phyloP scores from a whole-genome alignment of 2,888 invertebrate species.

The Hypomecis punctinalis region DNA sequence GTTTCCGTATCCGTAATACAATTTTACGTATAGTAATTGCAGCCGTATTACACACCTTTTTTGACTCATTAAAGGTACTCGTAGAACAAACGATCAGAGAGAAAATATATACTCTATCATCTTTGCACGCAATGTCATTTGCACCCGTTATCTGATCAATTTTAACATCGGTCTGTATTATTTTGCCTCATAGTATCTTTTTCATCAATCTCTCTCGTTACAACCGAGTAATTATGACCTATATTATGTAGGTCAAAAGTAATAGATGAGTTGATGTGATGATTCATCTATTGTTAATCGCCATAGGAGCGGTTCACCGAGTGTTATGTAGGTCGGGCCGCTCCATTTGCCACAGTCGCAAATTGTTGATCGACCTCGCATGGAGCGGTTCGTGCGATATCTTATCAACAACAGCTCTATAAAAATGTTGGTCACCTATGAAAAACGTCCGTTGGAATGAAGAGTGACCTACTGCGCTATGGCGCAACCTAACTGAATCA shows the following conservation, averaged over 20 bases:
- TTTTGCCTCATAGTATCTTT: conserved; percentile 29
- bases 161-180: conserved; percentile 22
- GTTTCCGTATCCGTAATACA: too few relatives aligned
- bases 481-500: conserved; percentile 42
- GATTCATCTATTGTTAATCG: conserved; percentile 77
- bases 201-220: conserved; percentile 38
- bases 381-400: conserved; percentile 71
- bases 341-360: conserved; percentile 80
- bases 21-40: too few relatives aligned
- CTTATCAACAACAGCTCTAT: conserved; percentile 66
- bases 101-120: conserved; percentile 12
- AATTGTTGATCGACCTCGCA: conserved; percentile 81
- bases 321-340: conserved; percentile 79
- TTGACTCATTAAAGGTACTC: background rate
- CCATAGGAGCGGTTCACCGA: conserved; percentile 76
- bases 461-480: conserved; percentile 43
- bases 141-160: conserved; percentile 35
- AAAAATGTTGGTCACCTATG: conserved; percentile 56
- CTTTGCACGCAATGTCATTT: conserved; percentile 32
- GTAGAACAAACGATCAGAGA: conserved; percentile 2
- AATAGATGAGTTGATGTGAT: conserved; percentile 67
- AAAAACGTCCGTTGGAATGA: conserved; percentile 33
- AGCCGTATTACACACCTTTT: too few relatives aligned
- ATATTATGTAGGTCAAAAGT: conserved; percentile 59
- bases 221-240: conserved; percentile 48